phyloP scores from a whole-genome alignment of 2,113 vertebrate genomes.

The Percopsis transmontana region DNA sequence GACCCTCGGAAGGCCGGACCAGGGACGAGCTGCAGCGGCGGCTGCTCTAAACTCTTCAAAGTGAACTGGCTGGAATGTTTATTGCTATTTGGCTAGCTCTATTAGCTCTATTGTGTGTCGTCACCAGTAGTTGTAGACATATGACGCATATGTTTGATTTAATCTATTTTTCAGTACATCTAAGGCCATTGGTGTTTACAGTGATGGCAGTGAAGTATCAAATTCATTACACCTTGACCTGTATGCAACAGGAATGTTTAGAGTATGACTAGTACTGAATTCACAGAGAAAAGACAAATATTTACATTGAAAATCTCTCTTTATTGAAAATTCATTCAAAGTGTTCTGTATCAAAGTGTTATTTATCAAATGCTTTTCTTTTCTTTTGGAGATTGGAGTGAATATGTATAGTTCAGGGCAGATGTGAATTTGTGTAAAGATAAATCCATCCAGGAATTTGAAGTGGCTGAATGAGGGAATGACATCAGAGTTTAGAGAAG shows the following conservation, averaged over 20 bases:
- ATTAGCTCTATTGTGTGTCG: no score
- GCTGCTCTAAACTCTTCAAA: no score
- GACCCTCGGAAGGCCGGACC: no score
- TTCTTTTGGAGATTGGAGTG: not conserved
- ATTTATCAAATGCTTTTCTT: conserved; percentile 5
- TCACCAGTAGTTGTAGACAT: no score
- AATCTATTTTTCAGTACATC: no score
- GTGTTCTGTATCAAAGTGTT: not conserved
- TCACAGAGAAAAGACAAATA: not conserved
- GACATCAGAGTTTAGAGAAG: not conserved
- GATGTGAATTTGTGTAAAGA: not conserved
- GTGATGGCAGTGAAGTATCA: no score
- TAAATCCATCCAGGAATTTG: not conserved
- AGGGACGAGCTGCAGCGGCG: no score
- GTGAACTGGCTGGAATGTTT: no score
- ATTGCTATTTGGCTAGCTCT: no score
- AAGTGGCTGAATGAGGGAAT: conserved; percentile 14
- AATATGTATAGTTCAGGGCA: not conserved
- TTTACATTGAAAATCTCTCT: conserved; percentile 20
- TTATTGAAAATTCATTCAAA: conserved; percentile 49
- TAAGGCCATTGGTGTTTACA: no score
- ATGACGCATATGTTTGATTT: no score
- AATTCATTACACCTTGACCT: not conserved
- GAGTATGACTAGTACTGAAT: not conserved
- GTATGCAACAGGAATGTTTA: not conserved